phyloP scores from a whole-genome alignment of 2,888 invertebrate species.

The Parnassius orleans region DNA sequence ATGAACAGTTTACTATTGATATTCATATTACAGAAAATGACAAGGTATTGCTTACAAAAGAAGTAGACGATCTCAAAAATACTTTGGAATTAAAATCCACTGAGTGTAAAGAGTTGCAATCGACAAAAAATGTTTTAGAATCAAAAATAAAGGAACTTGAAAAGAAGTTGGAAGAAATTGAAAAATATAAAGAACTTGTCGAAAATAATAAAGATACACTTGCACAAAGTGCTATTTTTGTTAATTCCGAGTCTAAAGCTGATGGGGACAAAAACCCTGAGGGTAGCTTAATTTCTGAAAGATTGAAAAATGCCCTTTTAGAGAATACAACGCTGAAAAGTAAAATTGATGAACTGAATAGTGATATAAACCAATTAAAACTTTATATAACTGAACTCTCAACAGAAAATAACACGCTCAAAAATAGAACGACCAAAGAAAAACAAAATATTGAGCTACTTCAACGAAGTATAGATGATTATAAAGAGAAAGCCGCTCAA shows the following conservation, averaged over 20 bases:
- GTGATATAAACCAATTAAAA: constrained; percentile 39
- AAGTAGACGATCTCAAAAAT: constrained; percentile 67
- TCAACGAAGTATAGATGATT: constrained; percentile 43
- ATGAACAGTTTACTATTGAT: constrained; percentile 75
- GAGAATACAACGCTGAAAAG: constrained; percentile 46
- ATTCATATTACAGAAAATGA: constrained; percentile 76
- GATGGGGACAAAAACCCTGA: constrained; percentile 35
- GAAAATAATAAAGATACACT: constrained; percentile 37
- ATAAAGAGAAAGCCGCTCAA: constrained; percentile 45
- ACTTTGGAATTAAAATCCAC: constrained; percentile 47
- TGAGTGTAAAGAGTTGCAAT: constrained; percentile 48
- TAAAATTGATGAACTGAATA: constrained; percentile 38
- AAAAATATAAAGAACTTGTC: constrained; percentile 29
- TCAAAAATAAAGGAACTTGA: constrained; percentile 39
- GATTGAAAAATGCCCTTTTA: constrained; percentile 37
- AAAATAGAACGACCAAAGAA: constrained; percentile 37
- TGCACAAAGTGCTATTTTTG: constrained; percentile 2
- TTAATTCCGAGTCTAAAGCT: neutral
- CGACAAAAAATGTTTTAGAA: constrained; percentile 44
- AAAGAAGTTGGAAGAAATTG: constrained; percentile 27
- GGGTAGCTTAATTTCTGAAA: constrained; percentile 30
- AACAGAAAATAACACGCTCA: constrained; percentile 42
- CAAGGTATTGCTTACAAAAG: constrained; percentile 68
- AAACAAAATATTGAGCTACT: constrained; percentile 36
- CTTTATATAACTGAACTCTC: constrained; percentile 37